A percentile compares a stretch with the other conserved stretches of the same genome.
These are phyloP conservation scores for Lordiphosa clarofinis DNA, from an alignment of 1,140 invertebrate genomes.

Conservation along the genomic window DNA sequence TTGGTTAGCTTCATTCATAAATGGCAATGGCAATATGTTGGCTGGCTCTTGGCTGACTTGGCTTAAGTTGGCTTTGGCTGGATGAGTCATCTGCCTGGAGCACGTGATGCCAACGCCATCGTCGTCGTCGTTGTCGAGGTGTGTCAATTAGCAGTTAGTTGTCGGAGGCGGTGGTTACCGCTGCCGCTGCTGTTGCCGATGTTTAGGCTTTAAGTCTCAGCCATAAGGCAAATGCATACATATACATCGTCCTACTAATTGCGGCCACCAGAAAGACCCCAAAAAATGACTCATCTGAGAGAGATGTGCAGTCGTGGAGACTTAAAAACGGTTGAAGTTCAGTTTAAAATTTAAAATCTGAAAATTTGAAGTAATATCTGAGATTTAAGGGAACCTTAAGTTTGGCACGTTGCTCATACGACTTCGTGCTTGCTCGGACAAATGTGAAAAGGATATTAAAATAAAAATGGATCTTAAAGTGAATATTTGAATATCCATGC, in stretches of 20 bases:
- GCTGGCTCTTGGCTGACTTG: constrained; percentile 48
- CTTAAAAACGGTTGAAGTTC: neutral
- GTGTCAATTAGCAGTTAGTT: constrained; percentile 73
- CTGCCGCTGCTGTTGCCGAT: neutral
- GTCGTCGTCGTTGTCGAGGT: constrained; percentile 48
- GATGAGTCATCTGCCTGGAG: constrained; percentile 23
- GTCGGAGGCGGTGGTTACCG: constrained; percentile 34
- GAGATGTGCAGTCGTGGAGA: neutral
- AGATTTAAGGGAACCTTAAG: too few species aligned
- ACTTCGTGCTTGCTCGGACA: too few species aligned
- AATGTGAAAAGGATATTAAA: too few species aligned
- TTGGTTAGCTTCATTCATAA: constrained; percentile 63
- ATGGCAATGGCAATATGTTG: constrained; percentile 57
- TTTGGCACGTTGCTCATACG: too few species aligned
- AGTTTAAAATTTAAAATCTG: neutral
- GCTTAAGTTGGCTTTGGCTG: constrained; percentile 18
- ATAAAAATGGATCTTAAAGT: too few species aligned
- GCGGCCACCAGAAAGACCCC: constrained; percentile 10
- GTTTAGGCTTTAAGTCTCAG: too few species aligned
- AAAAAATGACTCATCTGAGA: constrained; percentile 45
- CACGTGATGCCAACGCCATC: constrained; percentile 59
- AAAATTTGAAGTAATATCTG: neutral
- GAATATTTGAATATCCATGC: too few species aligned
- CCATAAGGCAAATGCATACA: constrained; percentile 14
- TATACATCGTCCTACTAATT: constrained; percentile 47